Evolutionary conservation across 2,888 invertebrate species (phyloP).

Genomic region (Campoplex capitator): DNA sequence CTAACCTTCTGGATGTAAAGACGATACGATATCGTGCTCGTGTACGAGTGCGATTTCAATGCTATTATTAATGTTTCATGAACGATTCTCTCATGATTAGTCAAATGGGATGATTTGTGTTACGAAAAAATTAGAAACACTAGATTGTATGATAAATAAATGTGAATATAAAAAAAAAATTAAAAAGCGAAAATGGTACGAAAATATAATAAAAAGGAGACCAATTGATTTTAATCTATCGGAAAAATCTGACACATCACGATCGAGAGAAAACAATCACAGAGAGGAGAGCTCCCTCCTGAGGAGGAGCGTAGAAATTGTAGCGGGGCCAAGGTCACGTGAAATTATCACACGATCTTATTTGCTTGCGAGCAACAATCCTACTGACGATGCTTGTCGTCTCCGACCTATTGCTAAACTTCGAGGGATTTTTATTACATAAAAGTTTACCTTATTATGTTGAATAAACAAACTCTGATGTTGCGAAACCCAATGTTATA

Average conservation of each 20-base stretch:
- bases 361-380: conserved; percentile 41
- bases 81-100: conserved; percentile 20
- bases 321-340: conserved; percentile 75
- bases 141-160: not conserved
- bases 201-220: conserved; percentile 23
- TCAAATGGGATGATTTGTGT: not conserved
- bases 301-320: conserved; percentile 58
- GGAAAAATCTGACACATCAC: conserved; percentile 75
- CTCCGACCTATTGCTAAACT: conserved; percentile 10
- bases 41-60: conserved; percentile 6
- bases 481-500: conserved; percentile 57
- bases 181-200: not conserved
- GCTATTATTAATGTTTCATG: conserved; percentile 35
- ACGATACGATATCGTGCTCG: conserved; percentile 17
- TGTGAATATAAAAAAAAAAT: not conserved
- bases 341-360: conserved; percentile 49
- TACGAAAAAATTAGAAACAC: not conserved
- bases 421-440: conserved; percentile 54
- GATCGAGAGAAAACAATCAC: conserved; percentile 75
- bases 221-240: conserved; percentile 67
- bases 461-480: conserved; percentile 73
- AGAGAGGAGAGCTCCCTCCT: conserved; percentile 45
- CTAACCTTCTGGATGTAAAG: not conserved
- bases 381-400: conserved; percentile 3
- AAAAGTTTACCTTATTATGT: conserved; percentile 72